Conservation (phyloP, 2,888 invertebrate genomes). For the Luperina testacea region DNA sequence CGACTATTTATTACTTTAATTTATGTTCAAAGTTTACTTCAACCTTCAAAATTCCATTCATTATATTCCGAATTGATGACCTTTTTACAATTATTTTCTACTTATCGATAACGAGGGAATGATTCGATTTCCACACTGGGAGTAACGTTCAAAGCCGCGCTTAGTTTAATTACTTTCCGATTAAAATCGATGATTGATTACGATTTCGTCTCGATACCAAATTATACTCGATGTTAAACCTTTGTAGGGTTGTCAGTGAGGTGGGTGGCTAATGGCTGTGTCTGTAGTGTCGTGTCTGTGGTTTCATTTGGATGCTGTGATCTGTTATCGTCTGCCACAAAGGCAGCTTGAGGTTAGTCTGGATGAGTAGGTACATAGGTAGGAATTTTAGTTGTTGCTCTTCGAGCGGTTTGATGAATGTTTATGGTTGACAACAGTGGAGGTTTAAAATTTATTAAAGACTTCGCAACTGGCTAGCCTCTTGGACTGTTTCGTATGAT, state of each 20-base stretch:
- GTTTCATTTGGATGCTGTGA: conserved; percentile 16
- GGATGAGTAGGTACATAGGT: neutral
- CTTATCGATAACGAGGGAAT: conserved; percentile 63
- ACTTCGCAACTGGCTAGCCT: neutral
- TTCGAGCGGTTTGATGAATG: conserved; percentile 10
- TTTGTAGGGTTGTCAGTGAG: conserved; percentile 43
- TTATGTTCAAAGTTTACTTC: conserved; percentile 44
- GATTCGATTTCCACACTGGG: conserved; percentile 57
- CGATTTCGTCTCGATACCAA: conserved; percentile 58
- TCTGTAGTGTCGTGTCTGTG: conserved; percentile 30
- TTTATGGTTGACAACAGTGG: neutral
- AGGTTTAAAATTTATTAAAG: conserved; percentile 3
- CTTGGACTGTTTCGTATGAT: neutral
- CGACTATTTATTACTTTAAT: conserved; percentile 41
- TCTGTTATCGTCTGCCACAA: conserved; percentile 24
- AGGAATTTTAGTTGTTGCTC: conserved; percentile 10
- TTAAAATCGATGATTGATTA: conserved; percentile 70
- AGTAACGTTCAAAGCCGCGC: conserved; percentile 42
- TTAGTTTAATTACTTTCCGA: conserved; percentile 70
- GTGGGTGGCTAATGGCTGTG: conserved; percentile 16
- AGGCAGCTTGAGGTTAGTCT: conserved; percentile 22
- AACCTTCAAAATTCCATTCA: conserved; percentile 46
- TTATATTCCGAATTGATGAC: conserved; percentile 59
- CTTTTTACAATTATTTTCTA: conserved; percentile 67
- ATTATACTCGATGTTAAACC: conserved; percentile 33